Evolutionary conservation across 2,113 vertebrate genomes (phyloP), one percentile per base, ranked within the genome.

Genomic region (Sinocyclocheilus rhinocerous): DNA sequence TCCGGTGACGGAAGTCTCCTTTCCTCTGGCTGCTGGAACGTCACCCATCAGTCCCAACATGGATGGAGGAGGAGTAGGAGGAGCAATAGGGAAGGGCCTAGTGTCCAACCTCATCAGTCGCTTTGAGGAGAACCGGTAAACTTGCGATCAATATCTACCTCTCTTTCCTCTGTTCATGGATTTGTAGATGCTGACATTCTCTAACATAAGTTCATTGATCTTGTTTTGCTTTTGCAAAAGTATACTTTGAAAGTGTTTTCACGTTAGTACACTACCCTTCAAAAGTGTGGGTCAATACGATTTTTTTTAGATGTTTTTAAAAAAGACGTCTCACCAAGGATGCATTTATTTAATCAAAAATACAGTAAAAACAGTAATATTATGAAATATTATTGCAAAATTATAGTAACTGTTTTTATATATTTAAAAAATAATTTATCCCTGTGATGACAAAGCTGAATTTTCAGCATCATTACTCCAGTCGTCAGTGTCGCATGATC

Each of bases 61-160:
- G 97, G 97, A 98, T 92, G 96, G 96, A 59, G 90, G 89, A 92
- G 87, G 89, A 92, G 86, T 69, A 48, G 96, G 95, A 95, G 92
- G 93, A 95, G 89, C 91, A 50, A 81, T 93, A 70, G 96, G 94
- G 93, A 97, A 20, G 97, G 96, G 92, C 83, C 92, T 98, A 93
- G 96, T 99, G 83, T 98, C 95, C 16, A 94, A 98, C 92, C 97
- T 99, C 94, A 99, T 99, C 95, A 97, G 95, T 90, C 97, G 90
- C 88, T 99, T 99, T 93, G 97, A 99, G 92, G 97, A 96, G 92
- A 96, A 95, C 96, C 96, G 97, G 98, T 99, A 95, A 55, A 55
- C 76, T 9, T 55, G 12, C 1, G 4, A 77, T 33, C 20, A 4
- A 11, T 36, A 36, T 39, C 67, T 50, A 76, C 4, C 24, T 16